These are phyloP conservation scores for Polyommatus icarus DNA, from an alignment of 2,888 invertebrate species.

Conservation along the genomic window DNA sequence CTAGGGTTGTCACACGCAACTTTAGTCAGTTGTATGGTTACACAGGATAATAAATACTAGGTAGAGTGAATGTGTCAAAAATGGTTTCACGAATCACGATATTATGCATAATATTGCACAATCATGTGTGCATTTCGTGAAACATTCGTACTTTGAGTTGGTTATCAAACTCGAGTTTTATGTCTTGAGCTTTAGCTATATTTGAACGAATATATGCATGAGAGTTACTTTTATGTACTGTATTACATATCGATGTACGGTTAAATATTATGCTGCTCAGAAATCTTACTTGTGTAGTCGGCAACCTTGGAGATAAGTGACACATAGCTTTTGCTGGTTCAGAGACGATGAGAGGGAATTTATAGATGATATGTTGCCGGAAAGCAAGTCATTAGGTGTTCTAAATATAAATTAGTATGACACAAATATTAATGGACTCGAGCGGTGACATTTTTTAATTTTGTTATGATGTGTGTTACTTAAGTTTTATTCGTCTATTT, in stretches of 20 bases:
- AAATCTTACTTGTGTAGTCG: background rate
- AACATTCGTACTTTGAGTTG: too few species aligned
- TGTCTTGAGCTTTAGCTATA: too few species aligned
- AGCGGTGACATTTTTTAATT: constrained; percentile 63
- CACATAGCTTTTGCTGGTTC: constrained; percentile 13
- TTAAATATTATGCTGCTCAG: background rate
- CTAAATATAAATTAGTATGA: constrained; percentile 78
- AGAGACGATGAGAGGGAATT: constrained; percentile 44
- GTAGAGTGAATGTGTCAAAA: too few species aligned
- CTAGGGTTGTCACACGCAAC: background rate
- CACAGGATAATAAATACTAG: background rate
- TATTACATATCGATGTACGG: background rate
- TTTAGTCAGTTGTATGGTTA: background rate
- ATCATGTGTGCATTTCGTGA: too few species aligned
- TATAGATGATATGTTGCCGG: constrained; percentile 69
- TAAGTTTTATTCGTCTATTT: constrained; percentile 8
- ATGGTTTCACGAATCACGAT: too few species aligned
- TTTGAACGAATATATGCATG: too few species aligned
- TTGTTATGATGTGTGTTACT: constrained; percentile 44
- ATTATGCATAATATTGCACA: too few species aligned
- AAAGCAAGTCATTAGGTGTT: constrained; percentile 70
- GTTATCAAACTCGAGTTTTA: too few species aligned
- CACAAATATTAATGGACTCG: constrained; percentile 73
- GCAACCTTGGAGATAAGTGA: background rate
- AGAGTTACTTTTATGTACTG: background rate